Evolutionary conservation across 1,140 invertebrate genomes (phyloP).

Genomic region (Metopolophium dirhodum): DNA sequence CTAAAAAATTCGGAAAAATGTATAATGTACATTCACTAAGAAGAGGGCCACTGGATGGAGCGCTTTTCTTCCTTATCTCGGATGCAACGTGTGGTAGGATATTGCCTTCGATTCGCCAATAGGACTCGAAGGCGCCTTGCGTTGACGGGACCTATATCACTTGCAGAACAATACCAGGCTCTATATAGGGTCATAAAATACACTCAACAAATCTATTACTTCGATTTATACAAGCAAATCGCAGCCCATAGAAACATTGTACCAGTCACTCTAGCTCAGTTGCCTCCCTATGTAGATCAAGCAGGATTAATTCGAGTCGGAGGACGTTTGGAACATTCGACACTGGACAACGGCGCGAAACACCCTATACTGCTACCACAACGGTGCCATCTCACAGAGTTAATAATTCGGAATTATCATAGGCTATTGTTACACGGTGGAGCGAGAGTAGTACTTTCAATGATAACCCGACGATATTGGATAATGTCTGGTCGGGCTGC

Average conservation of each 20-base stretch:
- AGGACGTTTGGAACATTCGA: slow-evolving; percentile 53
- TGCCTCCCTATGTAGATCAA: slow-evolving; percentile 58
- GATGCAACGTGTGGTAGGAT: no score
- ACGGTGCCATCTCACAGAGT: slow-evolving; percentile 61
- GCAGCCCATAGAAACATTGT: background rate
- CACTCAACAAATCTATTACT: background rate
- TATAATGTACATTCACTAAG: no score
- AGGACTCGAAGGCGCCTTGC: no score
- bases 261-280: background rate
- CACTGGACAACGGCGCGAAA: slow-evolving; percentile 42
- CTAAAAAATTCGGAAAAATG: no score
- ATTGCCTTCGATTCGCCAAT: no score
- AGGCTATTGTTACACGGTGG: slow-evolving; percentile 60
- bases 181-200: background rate
- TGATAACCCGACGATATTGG: slow-evolving; percentile 12
- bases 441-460: background rate
- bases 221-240: background rate
- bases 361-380: slow-evolving; percentile 59
- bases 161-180: background rate
- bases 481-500: background rate
- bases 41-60: no score
- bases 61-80: no score
- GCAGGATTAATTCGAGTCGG: slow-evolving; percentile 57
- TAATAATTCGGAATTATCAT: slow-evolving; percentile 62
- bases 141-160: background rate